Evolutionary conservation across 2,113 vertebrate species (phyloP).

Genomic region (Equus quagga): DNA sequence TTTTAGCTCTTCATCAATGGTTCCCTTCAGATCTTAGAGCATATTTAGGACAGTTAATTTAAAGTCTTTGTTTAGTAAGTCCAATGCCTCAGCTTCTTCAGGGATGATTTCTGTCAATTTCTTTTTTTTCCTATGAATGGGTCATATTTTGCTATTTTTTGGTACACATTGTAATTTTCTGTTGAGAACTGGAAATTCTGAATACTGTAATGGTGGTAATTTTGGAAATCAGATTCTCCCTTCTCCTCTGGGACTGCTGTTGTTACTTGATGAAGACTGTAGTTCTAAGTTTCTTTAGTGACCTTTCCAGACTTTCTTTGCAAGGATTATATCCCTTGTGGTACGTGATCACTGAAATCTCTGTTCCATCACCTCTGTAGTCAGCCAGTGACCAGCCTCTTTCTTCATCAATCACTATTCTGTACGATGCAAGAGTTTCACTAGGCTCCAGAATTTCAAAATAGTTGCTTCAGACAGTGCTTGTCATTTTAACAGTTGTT

Average conservation of each 20-base stretch:
- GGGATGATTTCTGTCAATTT: neutral
- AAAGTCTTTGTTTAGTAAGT: neutral
- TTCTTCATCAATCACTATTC: neutral
- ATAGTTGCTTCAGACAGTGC: neutral
- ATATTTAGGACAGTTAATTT: neutral
- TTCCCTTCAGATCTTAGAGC: neutral
- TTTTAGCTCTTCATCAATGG: neutral
- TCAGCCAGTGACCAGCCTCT: neutral
- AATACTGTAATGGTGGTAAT: neutral
- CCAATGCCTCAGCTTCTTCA: neutral
- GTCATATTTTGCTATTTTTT: neutral
- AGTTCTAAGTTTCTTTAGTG: neutral
- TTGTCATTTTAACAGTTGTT: neutral
- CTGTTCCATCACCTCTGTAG: neutral
- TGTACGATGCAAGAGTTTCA: neutral
- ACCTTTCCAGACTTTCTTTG: neutral
- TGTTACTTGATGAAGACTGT: neutral
- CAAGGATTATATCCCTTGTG: neutral
- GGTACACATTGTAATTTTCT: neutral
- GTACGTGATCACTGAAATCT: neutral
- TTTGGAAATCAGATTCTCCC: conserved; percentile 12
- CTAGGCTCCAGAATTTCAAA: neutral
- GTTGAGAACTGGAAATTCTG: neutral
- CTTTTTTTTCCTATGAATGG: neutral
- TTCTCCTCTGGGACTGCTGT: neutral